phyloP scores from a whole-genome alignment of 2,888 invertebrate species.

The Eupelmus urozonus region DNA sequence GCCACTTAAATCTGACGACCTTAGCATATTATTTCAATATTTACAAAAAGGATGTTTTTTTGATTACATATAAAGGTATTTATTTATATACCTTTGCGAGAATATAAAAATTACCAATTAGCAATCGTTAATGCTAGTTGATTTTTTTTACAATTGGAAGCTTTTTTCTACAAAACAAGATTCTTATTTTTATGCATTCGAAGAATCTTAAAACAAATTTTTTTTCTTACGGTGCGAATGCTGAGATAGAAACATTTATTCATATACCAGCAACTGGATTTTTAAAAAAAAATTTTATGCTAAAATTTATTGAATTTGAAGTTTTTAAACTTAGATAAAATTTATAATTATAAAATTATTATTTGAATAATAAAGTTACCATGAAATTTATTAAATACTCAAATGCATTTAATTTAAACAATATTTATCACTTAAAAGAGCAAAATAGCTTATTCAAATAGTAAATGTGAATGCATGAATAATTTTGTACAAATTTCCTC shows the following conservation, averaged over 20 bases:
- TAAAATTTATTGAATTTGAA: background rate
- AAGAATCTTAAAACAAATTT: background rate
- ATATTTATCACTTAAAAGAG: too few relatives aligned
- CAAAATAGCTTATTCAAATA: too few relatives aligned
- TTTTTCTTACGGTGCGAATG: background rate
- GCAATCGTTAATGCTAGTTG: background rate
- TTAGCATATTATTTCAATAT: constrained; percentile 28
- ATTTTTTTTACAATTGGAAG: constrained; percentile 23
- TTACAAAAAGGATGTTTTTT: constrained; percentile 28
- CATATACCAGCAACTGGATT: too few relatives aligned
- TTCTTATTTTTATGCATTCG: background rate
- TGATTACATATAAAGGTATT: background rate
- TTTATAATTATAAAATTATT: too few relatives aligned
- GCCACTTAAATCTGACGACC: background rate
- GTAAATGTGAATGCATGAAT: too few relatives aligned
- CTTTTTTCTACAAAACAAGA: background rate
- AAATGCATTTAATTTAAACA: too few relatives aligned
- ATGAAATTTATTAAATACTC: too few relatives aligned
- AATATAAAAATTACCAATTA: constrained; percentile 21
- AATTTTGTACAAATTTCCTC: too few relatives aligned
- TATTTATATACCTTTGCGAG: background rate
- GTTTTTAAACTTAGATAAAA: background rate
- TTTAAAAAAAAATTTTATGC: too few relatives aligned
- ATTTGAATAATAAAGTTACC: background rate
- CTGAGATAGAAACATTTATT: too few relatives aligned